Evolutionary conservation across 2,888 invertebrate species (phyloP), one percentile per base, ranked within the genome.

Genomic region (Apodemia mormo): DNA sequence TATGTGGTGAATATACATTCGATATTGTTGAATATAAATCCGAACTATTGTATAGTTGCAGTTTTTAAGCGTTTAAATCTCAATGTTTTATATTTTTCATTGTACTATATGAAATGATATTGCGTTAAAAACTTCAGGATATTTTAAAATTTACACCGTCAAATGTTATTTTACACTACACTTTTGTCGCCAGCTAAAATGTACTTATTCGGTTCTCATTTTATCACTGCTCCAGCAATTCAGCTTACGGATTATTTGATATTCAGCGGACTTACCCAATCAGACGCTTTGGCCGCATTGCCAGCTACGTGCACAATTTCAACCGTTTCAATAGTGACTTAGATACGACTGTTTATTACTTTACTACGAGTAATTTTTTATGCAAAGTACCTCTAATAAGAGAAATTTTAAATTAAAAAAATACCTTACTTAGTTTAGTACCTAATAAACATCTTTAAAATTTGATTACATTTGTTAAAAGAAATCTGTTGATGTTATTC

Each of bases 281-380:
- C 61, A 61, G 61, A 61, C 61, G n/a, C 14, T 61, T 61, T 61
- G 61, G 61, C 61, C 61, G 61, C 33, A 61, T 37, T 61, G 33
- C 33, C 61, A 33, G 33, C 33, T 33, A 61, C 61, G 61, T 61
- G 61, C 61, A 61, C 61, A 61, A 33, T 61, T 61, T 61, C 61
- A 61, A 33, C 14, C 33, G 61, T 61, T 61, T 33, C 14, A 58
- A 30, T 58, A 58, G 58, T 61, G 33, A 33, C 30, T 61, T 61
- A 61, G 61, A 61, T 33, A 61, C 33, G 61, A 30, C 14, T 61
- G 61, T 14, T 14, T 61, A 61, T 33, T 61, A 10, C 52, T 52
- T 52, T 52, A 52, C n/a, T 52, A 52, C n/a, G 5, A 1, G 6
- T 52, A n/a, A 52, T 4, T 52, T 2, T 5, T n/a, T 7, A 1